phyloP scores from a whole-genome alignment of 1,140 invertebrate species.

The Drosophila pectinifera region DNA sequence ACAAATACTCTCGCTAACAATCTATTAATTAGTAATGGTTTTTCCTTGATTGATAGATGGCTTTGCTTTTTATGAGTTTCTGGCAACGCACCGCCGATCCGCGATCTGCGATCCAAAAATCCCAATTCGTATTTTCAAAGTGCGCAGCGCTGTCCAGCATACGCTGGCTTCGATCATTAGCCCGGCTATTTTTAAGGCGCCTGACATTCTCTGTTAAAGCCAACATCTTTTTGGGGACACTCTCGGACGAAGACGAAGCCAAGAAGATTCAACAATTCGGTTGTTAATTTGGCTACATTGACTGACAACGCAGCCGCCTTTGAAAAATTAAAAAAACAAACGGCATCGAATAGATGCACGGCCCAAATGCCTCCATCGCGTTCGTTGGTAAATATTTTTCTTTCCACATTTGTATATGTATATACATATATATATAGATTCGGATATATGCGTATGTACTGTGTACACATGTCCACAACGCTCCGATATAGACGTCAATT shows the following conservation, averaged over 20 bases:
- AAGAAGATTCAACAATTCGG: conserved; percentile 16
- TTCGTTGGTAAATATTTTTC: conserved; percentile 27
- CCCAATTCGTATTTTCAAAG: conserved; percentile 50
- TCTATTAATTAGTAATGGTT: conserved; percentile 59
- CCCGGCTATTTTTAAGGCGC: conserved; percentile 64
- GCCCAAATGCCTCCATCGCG: conserved; percentile 12
- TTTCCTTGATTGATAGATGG: conserved; percentile 56
- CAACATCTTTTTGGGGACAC: conserved; percentile 45
- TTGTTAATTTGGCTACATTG: conserved; percentile 68
- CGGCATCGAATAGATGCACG: conserved; percentile 32
- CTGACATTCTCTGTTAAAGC: conserved; percentile 33
- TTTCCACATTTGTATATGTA: not conserved
- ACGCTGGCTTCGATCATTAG: conserved; percentile 55
- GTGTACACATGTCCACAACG: conserved; percentile 27
- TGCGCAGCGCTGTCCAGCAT: conserved; percentile 53
- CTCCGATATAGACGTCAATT: conserved; percentile 52
- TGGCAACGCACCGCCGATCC: conserved; percentile 18
- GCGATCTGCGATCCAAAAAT: conserved; percentile 56
- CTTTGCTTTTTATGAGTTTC: conserved; percentile 42
- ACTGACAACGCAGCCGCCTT: conserved; percentile 66
- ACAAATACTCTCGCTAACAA: conserved; percentile 21
- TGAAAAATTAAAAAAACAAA: conserved; percentile 22
- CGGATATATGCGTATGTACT: conserved; percentile 5
- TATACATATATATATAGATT: conserved; percentile 24
- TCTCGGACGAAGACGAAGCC: conserved; percentile 17